Evolutionary conservation across 2,888 invertebrate species (phyloP).

Genomic region (Machimus atricapillus): DNA sequence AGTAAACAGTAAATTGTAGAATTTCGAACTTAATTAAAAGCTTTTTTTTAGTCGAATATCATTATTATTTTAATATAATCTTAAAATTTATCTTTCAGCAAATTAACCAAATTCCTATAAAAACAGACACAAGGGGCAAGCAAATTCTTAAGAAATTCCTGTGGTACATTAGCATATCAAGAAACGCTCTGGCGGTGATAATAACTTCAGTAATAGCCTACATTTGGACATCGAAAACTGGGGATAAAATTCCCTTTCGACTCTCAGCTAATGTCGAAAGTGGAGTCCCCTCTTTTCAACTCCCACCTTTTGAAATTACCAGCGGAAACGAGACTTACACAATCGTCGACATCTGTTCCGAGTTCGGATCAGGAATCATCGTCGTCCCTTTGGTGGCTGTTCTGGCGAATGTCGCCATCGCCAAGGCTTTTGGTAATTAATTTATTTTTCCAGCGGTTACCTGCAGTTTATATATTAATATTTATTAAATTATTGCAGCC

Average conservation of each 20-base stretch:
- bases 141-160: conserved; percentile 65
- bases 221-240: conserved; percentile 56
- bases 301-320: conserved; percentile 72
- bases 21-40: too few species aligned
- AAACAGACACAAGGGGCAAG: conserved; percentile 52
- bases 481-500: conserved; percentile 62
- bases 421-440: conserved; percentile 89
- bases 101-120: conserved; percentile 66
- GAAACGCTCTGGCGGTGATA: conserved; percentile 80
- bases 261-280: conserved; percentile 71
- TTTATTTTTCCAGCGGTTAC: not conserved
- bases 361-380: conserved; percentile 78
- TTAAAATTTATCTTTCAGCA: conserved; percentile 62
- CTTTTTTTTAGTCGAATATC: too few species aligned
- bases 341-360: conserved; percentile 72
- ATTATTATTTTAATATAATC: not conserved
- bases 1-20: not conserved
- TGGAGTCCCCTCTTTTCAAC: conserved; percentile 72
- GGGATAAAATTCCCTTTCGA: conserved; percentile 68
- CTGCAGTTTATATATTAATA: not conserved
- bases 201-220: conserved; percentile 70
- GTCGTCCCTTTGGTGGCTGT: conserved; percentile 86
- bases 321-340: conserved; percentile 67
- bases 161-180: conserved; percentile 78
- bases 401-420: conserved; percentile 92